Evolutionary conservation across 1,140 invertebrate genomes (phyloP).

Genomic region (Holotrichia oblita): DNA sequence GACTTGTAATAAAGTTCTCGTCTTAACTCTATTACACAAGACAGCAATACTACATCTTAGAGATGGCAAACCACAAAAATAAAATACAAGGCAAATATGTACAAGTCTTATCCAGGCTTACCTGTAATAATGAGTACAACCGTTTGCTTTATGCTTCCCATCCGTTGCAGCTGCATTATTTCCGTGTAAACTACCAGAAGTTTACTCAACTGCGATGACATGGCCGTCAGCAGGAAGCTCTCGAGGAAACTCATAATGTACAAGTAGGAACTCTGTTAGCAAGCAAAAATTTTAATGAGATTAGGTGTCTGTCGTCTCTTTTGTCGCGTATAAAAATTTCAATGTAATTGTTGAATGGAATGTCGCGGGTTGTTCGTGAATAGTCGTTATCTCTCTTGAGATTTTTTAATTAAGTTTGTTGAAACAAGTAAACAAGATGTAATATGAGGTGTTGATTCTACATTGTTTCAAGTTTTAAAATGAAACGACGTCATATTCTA

Average conservation of each 20-base stretch:
- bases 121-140: slow-evolving; percentile 67
- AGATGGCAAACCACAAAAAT: neutral
- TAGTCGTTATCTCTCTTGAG: neutral
- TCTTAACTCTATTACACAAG: neutral
- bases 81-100: neutral
- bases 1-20: neutral
- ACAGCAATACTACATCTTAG: neutral
- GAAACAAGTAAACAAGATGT: neutral
- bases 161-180: slow-evolving; percentile 61
- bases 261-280: slow-evolving; percentile 42
- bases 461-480: too few species aligned
- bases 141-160: slow-evolving; percentile 64
- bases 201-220: slow-evolving; percentile 67
- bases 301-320: neutral
- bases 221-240: slow-evolving; percentile 64
- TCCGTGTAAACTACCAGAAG: slow-evolving; percentile 66
- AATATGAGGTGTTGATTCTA: neutral
- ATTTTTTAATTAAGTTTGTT: neutral
- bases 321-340: neutral
- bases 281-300: slow-evolving; percentile 5
- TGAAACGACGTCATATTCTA: too few species aligned
- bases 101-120: slow-evolving; percentile 45
- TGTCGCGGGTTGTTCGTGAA: neutral
- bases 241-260: slow-evolving; percentile 60
- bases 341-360: neutral